A percentile compares a stretch with the other conserved stretches of the same genome.
phyloP scores from a whole-genome alignment of 2,113 vertebrate species.

The Glaucidium brasilianum region DNA sequence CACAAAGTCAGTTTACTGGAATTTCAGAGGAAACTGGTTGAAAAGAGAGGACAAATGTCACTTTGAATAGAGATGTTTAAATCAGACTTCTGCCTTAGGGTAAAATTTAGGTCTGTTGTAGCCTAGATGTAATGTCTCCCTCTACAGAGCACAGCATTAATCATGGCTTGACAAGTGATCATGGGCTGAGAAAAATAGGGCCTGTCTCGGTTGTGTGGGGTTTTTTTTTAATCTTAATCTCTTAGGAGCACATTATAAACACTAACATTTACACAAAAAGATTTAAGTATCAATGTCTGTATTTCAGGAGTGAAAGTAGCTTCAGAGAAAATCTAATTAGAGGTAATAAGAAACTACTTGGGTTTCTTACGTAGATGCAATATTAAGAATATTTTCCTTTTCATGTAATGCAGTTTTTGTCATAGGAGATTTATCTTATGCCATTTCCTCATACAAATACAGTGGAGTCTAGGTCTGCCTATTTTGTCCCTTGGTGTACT shows the following conservation, averaged over 20 bases:
- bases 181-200: constrained; percentile 66
- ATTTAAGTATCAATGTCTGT: constrained; percentile 53
- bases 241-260: constrained; percentile 65
- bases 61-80: constrained; percentile 86
- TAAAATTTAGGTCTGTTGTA: constrained; percentile 82
- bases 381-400: constrained; percentile 23
- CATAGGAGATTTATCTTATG: not conserved
- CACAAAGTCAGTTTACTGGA: constrained; percentile 83
- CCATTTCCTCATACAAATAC: not conserved
- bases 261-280: constrained; percentile 66
- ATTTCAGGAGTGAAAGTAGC: constrained; percentile 55
- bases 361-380: not conserved
- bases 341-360: constrained; percentile 49
- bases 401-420: constrained; percentile 31
- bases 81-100: constrained; percentile 83
- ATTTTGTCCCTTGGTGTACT: not conserved
- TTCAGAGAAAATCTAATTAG: constrained; percentile 68
- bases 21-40: constrained; percentile 85
- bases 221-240: constrained; percentile 56
- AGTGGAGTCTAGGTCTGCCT: not conserved
- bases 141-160: constrained; percentile 82
- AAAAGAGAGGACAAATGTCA: constrained; percentile 87
- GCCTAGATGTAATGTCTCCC: constrained; percentile 79
- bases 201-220: constrained; percentile 68
- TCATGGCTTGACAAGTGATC: constrained; percentile 77